phyloP scores from a whole-genome alignment of 2,113 vertebrate species.

The Catharus minimus region DNA sequence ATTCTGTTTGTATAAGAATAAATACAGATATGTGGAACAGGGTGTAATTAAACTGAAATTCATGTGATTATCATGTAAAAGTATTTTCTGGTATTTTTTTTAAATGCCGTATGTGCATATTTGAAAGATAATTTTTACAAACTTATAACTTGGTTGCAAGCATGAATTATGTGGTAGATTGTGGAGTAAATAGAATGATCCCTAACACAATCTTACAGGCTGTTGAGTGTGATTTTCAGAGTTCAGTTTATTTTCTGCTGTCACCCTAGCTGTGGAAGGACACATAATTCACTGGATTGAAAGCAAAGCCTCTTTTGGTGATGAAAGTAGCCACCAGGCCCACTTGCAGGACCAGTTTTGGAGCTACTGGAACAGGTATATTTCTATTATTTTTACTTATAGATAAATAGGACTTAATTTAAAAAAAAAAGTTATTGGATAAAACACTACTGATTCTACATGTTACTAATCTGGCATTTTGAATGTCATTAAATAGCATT shows the following conservation, averaged over 20 bases:
- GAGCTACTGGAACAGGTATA: conserved; percentile 99
- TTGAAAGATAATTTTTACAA: conserved; percentile 1
- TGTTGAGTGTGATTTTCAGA: conserved; percentile 40
- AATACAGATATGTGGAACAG: not conserved
- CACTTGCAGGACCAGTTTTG: conserved; percentile 98
- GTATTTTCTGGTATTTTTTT: not conserved
- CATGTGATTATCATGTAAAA: not conserved
- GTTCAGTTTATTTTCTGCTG: conserved; percentile 47
- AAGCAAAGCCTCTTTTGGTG: conserved; percentile 98
- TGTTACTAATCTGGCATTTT: conserved; percentile 27
- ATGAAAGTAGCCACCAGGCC: conserved; percentile 92
- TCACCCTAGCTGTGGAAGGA: conserved; percentile 89
- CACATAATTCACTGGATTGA: conserved; percentile 98
- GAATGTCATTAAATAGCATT: not conserved
- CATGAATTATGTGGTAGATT: not conserved
- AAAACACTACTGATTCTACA: conserved; percentile 2
- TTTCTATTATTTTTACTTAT: conserved; percentile 49
- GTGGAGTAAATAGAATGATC: not conserved
- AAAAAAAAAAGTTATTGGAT: conserved; percentile 40
- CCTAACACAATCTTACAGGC: not conserved
- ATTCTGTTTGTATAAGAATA: not conserved
- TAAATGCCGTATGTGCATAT: not conserved
- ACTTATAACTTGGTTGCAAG: not conserved
- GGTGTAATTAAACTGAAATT: not conserved
- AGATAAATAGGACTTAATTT: conserved; percentile 33